Base-by-base conservation (phyloP, 2,888 invertebrate genomes). In the Hirtodrosophila histrioides region DNA sequence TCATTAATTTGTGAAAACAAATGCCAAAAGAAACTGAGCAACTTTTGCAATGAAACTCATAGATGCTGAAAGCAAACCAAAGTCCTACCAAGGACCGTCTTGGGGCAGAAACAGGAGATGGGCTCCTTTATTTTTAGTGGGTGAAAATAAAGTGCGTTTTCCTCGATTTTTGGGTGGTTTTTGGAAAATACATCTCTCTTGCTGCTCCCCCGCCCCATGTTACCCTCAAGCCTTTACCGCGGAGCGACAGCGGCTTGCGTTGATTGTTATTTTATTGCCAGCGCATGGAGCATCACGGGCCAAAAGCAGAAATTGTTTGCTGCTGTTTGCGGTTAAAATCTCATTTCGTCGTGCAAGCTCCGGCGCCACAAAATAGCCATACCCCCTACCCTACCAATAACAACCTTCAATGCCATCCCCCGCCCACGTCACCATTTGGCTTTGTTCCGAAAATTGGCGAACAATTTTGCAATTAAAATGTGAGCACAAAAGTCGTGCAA, bases 201-300 rank as follows among this genome's bases (percentile, higher is more conserved):
- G 11, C 39, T 1, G 12, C 24, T 33, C 33, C 27, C 8, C 3
- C 41, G 4, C 5, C 11, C 1, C n/a, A 12, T 8, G 8, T 23
- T 31, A 29, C 27, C 31, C 50, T 58, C 50, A 45, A 55, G 58
- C 57, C 55, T 56, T 75, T 61, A 54, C 76, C 73, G 41, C 71
- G 71, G 31, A 56, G 60, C 53, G 50, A 68, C 51, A 81, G 78
- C 87, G 85, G 85, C 78, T 84, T 75, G 82, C 82, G 82, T 81
- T 82, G 87, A 86, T 82, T 82, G 82, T 87, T 84, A 82, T 82
- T 82, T 82, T 82, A 82, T 82, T 85, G 81, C 78, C 69, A 69
- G 81, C 60, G 74, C 81, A 69, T 70, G 77, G 64, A 79, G 60
- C 73, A 67, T 81, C 86, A 78, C 65, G 70, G 70, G 53, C 75